Base-by-base conservation (phyloP, 2,113 vertebrate genomes). In the Phylloscopus trochiloides region DNA sequence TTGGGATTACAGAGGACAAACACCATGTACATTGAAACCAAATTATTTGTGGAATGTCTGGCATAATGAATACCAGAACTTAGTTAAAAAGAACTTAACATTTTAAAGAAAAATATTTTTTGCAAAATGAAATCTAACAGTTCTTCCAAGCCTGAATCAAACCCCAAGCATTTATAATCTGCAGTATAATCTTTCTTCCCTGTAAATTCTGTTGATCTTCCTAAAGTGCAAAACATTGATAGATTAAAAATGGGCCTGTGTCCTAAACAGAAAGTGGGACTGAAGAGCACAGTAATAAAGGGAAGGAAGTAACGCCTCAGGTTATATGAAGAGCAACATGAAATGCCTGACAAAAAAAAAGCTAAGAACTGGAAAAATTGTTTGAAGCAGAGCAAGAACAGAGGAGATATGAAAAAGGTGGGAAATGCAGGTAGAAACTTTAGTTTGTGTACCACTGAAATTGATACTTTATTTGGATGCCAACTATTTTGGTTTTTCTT, bases 401-500 rank as follows among this genome's bases (percentile, higher is more conserved):
- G 28, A 79, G 28, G 19, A n/a, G 9, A 45, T 84, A 55, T 8
- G n/a, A 42, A 61, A 74, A 76, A 68, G 6, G 3, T 29, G 22
- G 19, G 20, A 7, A 78, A 63, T 29, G 6, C 26, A 59, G 17
- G 32, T 82, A 83, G 15, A 67, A 67, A 50, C 17, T 86, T 18
- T 12, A 42, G 13, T 40, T 40, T 26, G 10, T 48, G 28, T 58
- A 20, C 17, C 12, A 8, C 9, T 75, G 34, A 82, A 86, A 66
- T 10, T 3, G 21, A 24, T 40, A 3, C 14, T 65, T 76, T 43
- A 26, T 73, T 82, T 88, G 54, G 24, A 58, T 58, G 9, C 5
- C 29, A 62, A 43, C 9, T 72, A 8, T 59, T 22, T 28, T 2
- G 0, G 0, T 32, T 77, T 42, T 31, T 45, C 13, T 40, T 31